Base-by-base conservation (phyloP, 2,888 invertebrate species). In the Chesias legatella region DNA sequence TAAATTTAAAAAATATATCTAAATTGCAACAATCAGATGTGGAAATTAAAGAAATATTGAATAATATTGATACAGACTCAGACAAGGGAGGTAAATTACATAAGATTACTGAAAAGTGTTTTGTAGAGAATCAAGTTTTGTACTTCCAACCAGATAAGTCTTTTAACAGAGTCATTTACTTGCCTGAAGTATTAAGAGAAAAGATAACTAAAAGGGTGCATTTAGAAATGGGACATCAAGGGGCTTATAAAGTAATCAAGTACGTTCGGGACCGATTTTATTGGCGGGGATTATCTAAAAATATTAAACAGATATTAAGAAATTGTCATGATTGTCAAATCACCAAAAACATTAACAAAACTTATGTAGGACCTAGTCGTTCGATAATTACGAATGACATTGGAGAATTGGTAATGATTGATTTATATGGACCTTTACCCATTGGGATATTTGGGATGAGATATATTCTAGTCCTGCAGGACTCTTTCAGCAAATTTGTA, bases 161-260 rank as follows among this genome's bases (percentile, higher is more conserved):
- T n/a, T n/a, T n/a, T n/a, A n/a, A n/a, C n/a, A n/a, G n/a, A n/a
- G 27, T 27, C 0, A 7, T 38, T 3, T 38, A 31, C 22, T 21
- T 38, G 11, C 38, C 38, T 3, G 3, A 26, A 4, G 1, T 8
- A 8, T 7, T 38, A 1, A 13, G 11, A 5, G 27, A 38, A 5
- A 17, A 33, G 3, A 8, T 38, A 5, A 17, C 28, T 4, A 10
- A 5, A 10, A 52, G 53, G 11, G 21, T 48, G 5, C 55, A 59
- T 24, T 0, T 20, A 21, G 58, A 59, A 27, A 56, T 56, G 55
- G 58, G 55, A 0, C 56, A 59, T 32, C 52, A 53, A 30, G 58
- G 59, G 1, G 31, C 41, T 1, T 49, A 32, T 26, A 59, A 57
- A 25, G 25, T 53, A 3, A 33, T 49, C 0, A 53, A 49, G 29